phyloP scores from a whole-genome alignment of 2,888 invertebrate species.

The Dynastes hyllus region DNA sequence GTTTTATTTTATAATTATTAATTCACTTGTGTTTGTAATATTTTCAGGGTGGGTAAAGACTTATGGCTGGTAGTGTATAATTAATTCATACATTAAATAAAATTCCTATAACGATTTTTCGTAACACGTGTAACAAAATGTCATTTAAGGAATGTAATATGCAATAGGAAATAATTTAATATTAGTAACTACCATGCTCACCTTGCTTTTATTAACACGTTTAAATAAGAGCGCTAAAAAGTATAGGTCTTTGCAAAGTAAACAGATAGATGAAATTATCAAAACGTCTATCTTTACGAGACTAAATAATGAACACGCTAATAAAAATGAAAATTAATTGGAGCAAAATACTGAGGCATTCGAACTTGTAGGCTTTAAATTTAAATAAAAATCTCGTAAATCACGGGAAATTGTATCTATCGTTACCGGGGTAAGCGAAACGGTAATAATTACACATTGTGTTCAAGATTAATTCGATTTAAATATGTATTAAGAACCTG shows the following conservation, averaged over 20 bases:
- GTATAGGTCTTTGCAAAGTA: not conserved
- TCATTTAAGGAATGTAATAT: not conserved
- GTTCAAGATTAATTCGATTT: conserved; percentile 12
- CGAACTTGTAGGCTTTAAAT: not conserved
- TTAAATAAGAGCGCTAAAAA: not conserved
- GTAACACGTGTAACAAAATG: not conserved
- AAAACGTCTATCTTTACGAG: not conserved
- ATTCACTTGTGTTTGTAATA: too few species aligned
- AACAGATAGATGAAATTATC: not conserved
- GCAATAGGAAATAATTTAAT: not conserved
- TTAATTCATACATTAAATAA: too few species aligned
- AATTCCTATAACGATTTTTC: too few species aligned
- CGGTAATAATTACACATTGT: not conserved
- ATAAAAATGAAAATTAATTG: conserved; percentile 14
- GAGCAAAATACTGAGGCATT: not conserved
- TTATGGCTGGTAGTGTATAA: too few species aligned
- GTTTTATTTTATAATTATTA: too few species aligned
- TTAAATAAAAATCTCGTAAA: conserved; percentile 7
- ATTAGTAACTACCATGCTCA: conserved; percentile 1
- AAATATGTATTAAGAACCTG: not conserved
- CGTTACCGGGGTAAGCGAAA: not conserved
- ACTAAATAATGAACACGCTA: not conserved
- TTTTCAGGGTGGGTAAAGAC: too few species aligned
- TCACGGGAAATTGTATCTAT: not conserved
- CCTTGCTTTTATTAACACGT: conserved; percentile 2